Evolutionary conservation across 2,888 invertebrate genomes (phyloP).

Genomic region (Hylaea fasciaria): DNA sequence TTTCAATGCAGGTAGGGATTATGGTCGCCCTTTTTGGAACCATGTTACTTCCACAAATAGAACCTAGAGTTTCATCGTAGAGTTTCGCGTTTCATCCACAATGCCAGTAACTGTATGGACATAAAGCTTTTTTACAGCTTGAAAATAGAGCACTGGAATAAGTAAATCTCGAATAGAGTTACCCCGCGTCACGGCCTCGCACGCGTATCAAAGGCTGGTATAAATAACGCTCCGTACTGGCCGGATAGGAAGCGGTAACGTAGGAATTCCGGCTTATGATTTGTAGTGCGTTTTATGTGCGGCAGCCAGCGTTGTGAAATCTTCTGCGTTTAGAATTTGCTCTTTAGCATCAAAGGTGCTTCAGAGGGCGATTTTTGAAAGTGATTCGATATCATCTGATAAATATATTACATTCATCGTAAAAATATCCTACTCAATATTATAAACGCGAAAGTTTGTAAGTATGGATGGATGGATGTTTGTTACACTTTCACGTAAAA

Average conservation of each 20-base stretch:
- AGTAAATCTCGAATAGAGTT: not conserved
- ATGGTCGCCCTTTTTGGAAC: no score
- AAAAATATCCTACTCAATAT: no score
- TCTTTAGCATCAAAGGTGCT: conserved; percentile 26
- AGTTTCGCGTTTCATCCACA: no score
- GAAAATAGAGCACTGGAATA: no score
- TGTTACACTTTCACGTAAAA: no score
- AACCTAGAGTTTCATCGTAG: no score
- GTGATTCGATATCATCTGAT: no score
- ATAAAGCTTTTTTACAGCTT: not conserved
- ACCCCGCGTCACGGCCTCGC: conserved; percentile 25
- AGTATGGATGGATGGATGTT: no score
- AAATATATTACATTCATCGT: no score
- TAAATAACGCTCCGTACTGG: conserved; percentile 44
- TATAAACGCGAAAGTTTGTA: no score
- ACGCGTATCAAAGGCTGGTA: conserved; percentile 29
- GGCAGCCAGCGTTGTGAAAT: conserved; percentile 14
- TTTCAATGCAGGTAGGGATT: no score
- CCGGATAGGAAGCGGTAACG: conserved; percentile 73
- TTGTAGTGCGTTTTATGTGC: conserved; percentile 72
- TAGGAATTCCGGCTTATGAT: conserved; percentile 87
- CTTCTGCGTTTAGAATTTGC: conserved; percentile 24
- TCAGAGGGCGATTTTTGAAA: conserved; percentile 3
- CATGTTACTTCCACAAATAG: no score
- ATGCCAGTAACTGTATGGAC: not conserved